Conservation (phyloP, 2,113 vertebrate species). For the Promerops cafer region DNA sequence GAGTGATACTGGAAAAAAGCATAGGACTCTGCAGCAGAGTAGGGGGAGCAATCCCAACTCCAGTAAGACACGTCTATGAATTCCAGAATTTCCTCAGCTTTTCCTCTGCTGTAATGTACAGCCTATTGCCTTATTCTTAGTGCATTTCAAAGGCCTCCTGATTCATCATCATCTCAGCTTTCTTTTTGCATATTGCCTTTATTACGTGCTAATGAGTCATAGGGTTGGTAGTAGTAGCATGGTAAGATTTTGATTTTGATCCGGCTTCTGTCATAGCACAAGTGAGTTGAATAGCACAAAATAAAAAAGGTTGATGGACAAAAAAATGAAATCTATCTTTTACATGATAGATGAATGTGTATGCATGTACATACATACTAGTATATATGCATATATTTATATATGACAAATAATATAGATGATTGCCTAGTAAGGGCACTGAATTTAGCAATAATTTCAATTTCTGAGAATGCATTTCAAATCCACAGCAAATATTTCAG, state of each 20-base stretch:
- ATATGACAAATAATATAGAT: slow-evolving; percentile 24
- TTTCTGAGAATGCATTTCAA: slow-evolving; percentile 34
- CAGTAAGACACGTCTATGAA: background rate
- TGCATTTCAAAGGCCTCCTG: slow-evolving; percentile 34
- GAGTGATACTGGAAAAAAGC: background rate
- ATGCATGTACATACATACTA: slow-evolving; percentile 63
- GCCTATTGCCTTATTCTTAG: slow-evolving; percentile 58
- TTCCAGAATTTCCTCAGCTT: slow-evolving; percentile 7
- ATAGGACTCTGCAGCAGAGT: background rate
- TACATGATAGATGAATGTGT: slow-evolving; percentile 27
- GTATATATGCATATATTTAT: slow-evolving; percentile 51
- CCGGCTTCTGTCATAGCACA: slow-evolving; percentile 62
- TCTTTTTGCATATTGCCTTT: slow-evolving; percentile 18
- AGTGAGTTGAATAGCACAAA: slow-evolving; percentile 60
- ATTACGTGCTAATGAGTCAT: slow-evolving; percentile 34
- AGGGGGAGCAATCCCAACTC: background rate
- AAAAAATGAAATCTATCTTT: slow-evolving; percentile 16
- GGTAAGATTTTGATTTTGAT: slow-evolving; percentile 57
- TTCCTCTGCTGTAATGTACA: slow-evolving; percentile 1
- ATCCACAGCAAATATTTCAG: slow-evolving; percentile 16
- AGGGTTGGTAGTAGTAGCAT: slow-evolving; percentile 38
- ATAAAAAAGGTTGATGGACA: slow-evolving; percentile 55
- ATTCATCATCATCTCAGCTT: slow-evolving; percentile 54
- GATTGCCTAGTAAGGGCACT: slow-evolving; percentile 49
- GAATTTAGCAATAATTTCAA: slow-evolving; percentile 56